Percentiles rank a stretch among this genome's conserved stretches.
These are phyloP conservation scores for human DNA, from an alignment of 2,113 vertebrate species.

Conservation along the genomic window DNA sequence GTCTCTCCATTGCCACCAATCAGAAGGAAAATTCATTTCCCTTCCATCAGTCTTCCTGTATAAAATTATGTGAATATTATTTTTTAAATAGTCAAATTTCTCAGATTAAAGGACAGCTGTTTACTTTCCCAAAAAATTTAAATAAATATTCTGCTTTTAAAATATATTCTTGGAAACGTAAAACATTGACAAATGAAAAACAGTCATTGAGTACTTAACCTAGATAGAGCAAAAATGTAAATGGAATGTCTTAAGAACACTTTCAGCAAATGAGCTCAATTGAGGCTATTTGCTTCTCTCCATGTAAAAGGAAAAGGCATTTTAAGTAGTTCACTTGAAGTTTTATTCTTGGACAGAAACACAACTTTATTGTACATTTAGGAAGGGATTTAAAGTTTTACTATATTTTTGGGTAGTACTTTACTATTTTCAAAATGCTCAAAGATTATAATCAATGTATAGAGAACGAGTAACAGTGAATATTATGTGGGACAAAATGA, in stretches of 20 bases:
- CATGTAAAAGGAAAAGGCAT: not conserved
- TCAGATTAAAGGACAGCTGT: not conserved
- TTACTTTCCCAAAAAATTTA: not conserved
- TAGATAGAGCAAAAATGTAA: constrained; percentile 9
- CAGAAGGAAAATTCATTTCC: constrained; percentile 43
- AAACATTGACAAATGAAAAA: not conserved
- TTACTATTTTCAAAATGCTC: constrained; percentile 10
- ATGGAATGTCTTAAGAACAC: not conserved
- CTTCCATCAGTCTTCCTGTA: not conserved
- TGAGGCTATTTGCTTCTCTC: not conserved
- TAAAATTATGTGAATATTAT: not conserved
- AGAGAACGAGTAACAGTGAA: not conserved
- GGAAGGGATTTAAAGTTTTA: not conserved
- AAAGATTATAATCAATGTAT: not conserved
- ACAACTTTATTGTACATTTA: constrained; percentile 5
- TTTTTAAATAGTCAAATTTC: constrained; percentile 38
- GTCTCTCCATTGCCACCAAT: not conserved
- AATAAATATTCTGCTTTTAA: not conserved
- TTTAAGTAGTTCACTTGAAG: constrained; percentile 36
- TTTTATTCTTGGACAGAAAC: constrained; percentile 43
- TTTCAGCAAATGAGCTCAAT: not conserved
- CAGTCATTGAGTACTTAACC: not conserved
- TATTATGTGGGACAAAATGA: not conserved
- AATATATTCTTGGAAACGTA: not conserved
- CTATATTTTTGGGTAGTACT: not conserved